Conservation (phyloP, 2,797 vertebrate species). For the Sylvilagus floridanus region DNA sequence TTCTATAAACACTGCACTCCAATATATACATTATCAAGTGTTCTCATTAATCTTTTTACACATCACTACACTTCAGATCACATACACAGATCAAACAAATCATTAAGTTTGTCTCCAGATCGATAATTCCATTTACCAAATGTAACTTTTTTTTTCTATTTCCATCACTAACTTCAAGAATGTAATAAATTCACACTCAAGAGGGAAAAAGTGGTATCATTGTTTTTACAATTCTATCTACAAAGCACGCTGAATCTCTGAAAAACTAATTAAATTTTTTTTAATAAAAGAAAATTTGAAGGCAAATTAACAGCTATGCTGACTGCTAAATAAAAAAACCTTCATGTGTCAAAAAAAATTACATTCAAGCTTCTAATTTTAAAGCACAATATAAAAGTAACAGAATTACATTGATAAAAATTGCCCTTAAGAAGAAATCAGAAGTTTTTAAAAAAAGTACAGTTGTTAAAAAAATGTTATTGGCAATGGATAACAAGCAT, state of each 20-base stretch:
- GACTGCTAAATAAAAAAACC: no score
- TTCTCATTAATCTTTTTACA: neutral
- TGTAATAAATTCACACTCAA: slow-evolving; percentile 12
- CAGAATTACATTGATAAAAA: neutral
- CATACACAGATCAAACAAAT: neutral
- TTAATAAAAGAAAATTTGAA: no score
- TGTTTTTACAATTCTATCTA: no score
- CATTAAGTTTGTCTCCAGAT: neutral
- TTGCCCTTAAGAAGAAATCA: neutral
- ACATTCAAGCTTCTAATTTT: slow-evolving; percentile 21
- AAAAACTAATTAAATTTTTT: no score
- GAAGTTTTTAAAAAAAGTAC: neutral
- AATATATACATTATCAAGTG: neutral
- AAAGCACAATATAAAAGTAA: neutral
- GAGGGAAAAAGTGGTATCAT: no score
- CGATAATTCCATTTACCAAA: neutral
- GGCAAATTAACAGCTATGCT: no score
- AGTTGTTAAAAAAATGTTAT: neutral
- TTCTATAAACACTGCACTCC: neutral
- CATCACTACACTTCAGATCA: neutral
- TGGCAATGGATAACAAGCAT: neutral
- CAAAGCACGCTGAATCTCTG: no score
- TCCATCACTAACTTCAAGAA: neutral
- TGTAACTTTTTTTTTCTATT: neutral
- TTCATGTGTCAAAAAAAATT: no score